Percentiles rank a stretch among this genome's conserved stretches.
phyloP scores from a whole-genome alignment of 2,888 invertebrate genomes.

The Conus canariensis region DNA sequence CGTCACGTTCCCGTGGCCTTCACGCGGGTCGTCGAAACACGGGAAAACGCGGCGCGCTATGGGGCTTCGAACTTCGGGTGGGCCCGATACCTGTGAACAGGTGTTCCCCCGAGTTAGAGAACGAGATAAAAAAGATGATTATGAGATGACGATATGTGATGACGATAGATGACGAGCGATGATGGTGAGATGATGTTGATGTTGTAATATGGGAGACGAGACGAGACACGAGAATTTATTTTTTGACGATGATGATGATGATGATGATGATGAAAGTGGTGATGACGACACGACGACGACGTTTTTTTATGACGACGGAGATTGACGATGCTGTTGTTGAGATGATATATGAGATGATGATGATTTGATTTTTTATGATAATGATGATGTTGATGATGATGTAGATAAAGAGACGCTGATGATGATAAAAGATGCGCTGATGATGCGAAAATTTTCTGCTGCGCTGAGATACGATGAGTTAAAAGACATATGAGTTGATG shows the following conservation, averaged over 20 bases:
- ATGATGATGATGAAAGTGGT: not conserved
- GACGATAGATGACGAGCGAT: not conserved
- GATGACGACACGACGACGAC: not conserved
- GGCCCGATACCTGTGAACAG: constrained; percentile 82
- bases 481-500: too few relatives aligned
- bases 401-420: not conserved
- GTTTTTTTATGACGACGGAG: not conserved
- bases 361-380: not conserved
- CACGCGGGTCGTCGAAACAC: constrained; percentile 93
- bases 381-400: not conserved
- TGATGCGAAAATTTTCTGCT: too few relatives aligned
- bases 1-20: constrained; percentile 90
- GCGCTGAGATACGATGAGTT: too few relatives aligned
- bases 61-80: constrained; percentile 93
- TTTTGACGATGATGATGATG: constrained; percentile 1
- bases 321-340: not conserved
- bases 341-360: constrained; percentile 15
- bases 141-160: not conserved
- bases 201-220: too few relatives aligned
- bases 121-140: not conserved
- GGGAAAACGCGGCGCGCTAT: constrained; percentile 95
- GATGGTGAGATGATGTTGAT: not conserved
- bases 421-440: constrained; percentile 8
- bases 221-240: too few relatives aligned
- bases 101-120: not conserved